Evolutionary conservation across 35 echinoderm and acorn worm species (phyloP), one percentile per base, ranked within the genome.

Genomic region (Eucidaris tribuloides): DNA sequence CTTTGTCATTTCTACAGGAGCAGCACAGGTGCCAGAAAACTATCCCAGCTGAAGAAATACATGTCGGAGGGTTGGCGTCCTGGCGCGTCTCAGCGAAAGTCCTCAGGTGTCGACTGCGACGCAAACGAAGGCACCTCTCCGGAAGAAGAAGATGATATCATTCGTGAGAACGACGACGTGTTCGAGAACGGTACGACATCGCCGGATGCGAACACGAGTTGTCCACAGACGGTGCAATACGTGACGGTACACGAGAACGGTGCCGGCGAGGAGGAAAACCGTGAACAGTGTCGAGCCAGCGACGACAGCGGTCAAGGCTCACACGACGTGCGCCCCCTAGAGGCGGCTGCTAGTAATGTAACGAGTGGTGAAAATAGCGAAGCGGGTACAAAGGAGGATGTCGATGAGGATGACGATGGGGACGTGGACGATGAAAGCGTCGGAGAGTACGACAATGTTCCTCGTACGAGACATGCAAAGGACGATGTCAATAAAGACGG

Each of bases 221-320:
- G 2, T 22, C 68, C 68, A 74, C 68, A 74, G 38, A 74, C 68
- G 29, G 68, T 74, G 18, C 27, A 38, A 68, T 30, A 68, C 19
- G 64, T 68, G 24, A 15, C 64, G 1, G 2, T 68, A 30, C 33
- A 25, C 4, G 68, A 5, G 25, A 22, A 24, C 15, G 68, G 25
- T 32, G 68, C 35, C 14, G 68, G 68, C 37, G 19, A 40, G 24
- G 44, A 35, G 22, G 44, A 7, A n/a, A 32, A 29, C 61, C 11
- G 68, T 22, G 68, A 22, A 5, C 29, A 74, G 68, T 42, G 68
- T 74, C 68, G 68, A 36, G 68, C 68, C 29, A 74, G 68, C 68
- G 68, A 74, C n/a, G 68, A 74, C 68, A 74, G 68, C 68, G 68
- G 68, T 25, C 68, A 74, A 40, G 68, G 68, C 24, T 74, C 68